These are phyloP conservation scores for Erythrolamprus reginae DNA, from an alignment of 2,113 vertebrate genomes.

Conservation along the genomic window DNA sequence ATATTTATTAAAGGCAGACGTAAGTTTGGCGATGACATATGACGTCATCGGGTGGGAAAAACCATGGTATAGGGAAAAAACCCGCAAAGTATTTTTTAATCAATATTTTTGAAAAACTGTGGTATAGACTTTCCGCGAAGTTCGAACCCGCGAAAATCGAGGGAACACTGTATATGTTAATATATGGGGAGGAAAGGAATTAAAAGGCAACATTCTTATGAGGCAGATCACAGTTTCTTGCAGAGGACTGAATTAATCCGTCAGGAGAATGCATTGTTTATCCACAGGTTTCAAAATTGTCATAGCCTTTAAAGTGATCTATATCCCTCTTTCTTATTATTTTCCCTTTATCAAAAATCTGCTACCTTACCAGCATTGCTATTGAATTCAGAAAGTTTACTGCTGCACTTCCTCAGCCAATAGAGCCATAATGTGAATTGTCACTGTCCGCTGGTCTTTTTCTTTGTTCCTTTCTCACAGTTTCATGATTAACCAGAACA, in stretches of 20 bases:
- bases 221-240: background rate
- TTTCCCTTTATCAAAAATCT: background rate
- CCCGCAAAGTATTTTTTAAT: no score
- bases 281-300: background rate
- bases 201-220: background rate
- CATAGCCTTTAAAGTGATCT: background rate
- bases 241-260: background rate
- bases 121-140: no score
- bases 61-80: no score
- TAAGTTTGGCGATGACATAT: no score
- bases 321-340: background rate
- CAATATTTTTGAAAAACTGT: no score
- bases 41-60: no score
- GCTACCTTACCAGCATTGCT: background rate
- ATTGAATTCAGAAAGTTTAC: background rate
- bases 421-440: background rate
- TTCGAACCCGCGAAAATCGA: no score
- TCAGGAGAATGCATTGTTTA: background rate
- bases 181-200: background rate
- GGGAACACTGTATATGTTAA: no score
- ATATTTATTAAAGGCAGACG: no score
- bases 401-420: background rate
- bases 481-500: background rate
- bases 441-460: background rate
- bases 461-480: background rate